phyloP scores from a whole-genome alignment of 2,888 invertebrate genomes.

The Sinelater perroti region DNA sequence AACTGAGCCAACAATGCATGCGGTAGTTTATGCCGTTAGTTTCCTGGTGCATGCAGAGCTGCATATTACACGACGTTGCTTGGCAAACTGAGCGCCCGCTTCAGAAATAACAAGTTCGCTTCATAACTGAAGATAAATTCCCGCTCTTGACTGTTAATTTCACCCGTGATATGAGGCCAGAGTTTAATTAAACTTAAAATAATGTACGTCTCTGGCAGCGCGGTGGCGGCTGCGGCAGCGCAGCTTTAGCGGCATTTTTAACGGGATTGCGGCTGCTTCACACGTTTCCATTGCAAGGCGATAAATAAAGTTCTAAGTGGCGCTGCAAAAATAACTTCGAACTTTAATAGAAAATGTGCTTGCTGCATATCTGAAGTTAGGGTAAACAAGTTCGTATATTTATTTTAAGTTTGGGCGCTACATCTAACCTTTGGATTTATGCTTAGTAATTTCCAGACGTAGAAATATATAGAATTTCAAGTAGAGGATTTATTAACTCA shows the following conservation, averaged over 20 bases:
- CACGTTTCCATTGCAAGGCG: too few species aligned
- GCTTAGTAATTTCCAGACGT: too few species aligned
- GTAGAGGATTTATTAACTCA: neutral
- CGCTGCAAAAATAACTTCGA: neutral
- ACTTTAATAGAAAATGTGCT: neutral
- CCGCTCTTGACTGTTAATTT: too few species aligned
- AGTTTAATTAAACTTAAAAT: too few species aligned
- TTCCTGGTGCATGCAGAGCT: constrained; percentile 6
- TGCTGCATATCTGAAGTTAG: neutral
- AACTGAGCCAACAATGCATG: constrained; percentile 27
- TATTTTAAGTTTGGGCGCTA: constrained; percentile 2
- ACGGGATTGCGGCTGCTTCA: too few species aligned
- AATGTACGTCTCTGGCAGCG: too few species aligned
- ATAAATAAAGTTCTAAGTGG: too few species aligned
- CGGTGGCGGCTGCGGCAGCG: too few species aligned
- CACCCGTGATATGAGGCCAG: too few species aligned
- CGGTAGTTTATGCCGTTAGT: constrained; percentile 28
- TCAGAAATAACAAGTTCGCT: neutral
- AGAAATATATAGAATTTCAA: too few species aligned
- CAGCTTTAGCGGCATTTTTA: too few species aligned
- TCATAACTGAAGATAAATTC: too few species aligned
- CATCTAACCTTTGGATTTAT: neutral
- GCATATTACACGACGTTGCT: neutral
- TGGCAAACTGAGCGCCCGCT: neutral
- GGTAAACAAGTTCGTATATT: neutral